Evolutionary conservation across 2,888 invertebrate genomes (phyloP).

Genomic region (Phytoseiulus persimilis): DNA sequence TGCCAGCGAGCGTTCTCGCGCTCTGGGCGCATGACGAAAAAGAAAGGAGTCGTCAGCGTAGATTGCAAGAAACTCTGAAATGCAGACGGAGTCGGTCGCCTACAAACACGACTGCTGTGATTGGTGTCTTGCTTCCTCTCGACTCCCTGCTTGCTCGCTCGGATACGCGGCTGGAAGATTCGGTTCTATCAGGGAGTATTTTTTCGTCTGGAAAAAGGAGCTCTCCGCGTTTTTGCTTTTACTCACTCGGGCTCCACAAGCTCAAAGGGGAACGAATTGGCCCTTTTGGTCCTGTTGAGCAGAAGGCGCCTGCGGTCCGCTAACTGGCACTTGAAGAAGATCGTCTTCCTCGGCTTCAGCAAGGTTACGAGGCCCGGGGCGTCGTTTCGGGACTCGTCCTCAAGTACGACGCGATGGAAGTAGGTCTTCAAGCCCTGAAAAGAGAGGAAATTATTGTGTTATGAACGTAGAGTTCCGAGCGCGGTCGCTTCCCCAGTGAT

Average conservation of each 20-base stretch:
- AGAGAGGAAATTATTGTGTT: background rate
- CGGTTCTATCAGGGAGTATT: too few species aligned
- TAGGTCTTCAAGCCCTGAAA: slow-evolving; percentile 28
- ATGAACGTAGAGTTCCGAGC: background rate
- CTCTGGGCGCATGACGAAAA: too few species aligned
- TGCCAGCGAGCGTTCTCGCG: too few species aligned
- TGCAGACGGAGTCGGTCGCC: too few species aligned
- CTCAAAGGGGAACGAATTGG: slow-evolving; percentile 32
- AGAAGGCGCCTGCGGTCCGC: slow-evolving; percentile 33
- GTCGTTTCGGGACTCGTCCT: background rate
- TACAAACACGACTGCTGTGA: too few species aligned
- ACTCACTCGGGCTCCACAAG: slow-evolving; percentile 35
- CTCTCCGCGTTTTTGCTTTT: background rate
- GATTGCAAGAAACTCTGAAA: too few species aligned
- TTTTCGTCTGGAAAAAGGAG: background rate
- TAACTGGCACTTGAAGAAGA: slow-evolving; percentile 35
- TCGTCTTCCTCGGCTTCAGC: slow-evolving; percentile 6
- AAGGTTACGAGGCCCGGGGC: background rate
- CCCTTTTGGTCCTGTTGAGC: slow-evolving; percentile 38
- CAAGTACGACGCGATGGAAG: slow-evolving; percentile 31
- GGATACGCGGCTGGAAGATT: too few species aligned
- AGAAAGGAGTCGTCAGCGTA: too few species aligned
- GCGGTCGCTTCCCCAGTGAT: background rate
- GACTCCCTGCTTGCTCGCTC: too few species aligned
- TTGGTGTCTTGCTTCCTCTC: too few species aligned